Evolutionary conservation across 2,113 vertebrate genomes (phyloP).

Genomic region (Eublepharis macularius): DNA sequence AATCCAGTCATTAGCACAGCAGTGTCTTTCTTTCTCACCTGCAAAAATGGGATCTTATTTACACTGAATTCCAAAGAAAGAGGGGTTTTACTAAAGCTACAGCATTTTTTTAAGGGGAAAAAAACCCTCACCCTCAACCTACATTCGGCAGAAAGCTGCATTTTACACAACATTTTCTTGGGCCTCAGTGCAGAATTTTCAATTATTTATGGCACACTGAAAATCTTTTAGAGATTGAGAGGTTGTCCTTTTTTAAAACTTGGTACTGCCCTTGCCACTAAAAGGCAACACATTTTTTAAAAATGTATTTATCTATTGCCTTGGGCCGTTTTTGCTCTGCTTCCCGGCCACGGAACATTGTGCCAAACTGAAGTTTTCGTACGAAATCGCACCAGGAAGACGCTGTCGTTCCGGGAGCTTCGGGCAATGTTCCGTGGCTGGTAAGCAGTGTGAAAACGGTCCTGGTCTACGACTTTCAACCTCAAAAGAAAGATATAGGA

Average conservation of each 20-base stretch:
- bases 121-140: constrained; percentile 70
- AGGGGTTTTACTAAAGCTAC: constrained; percentile 70
- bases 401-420: too few relatives aligned
- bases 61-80: constrained; percentile 74
- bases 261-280: constrained; percentile 23
- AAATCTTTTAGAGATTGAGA: constrained; percentile 30
- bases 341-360: too few relatives aligned
- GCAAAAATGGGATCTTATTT: constrained; percentile 76
- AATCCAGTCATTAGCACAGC: constrained; percentile 80
- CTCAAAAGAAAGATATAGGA: background rate
- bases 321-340: too few relatives aligned
- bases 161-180: constrained; percentile 82
- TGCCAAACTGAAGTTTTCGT: too few relatives aligned
- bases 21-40: constrained; percentile 59
- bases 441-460: too few relatives aligned
- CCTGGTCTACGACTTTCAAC: too few relatives aligned
- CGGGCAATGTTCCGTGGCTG: too few relatives aligned
- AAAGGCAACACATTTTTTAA: constrained; percentile 10
- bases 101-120: constrained; percentile 19
- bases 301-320: background rate
- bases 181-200: constrained; percentile 61
- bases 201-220: constrained; percentile 30
- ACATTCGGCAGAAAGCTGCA: constrained; percentile 80
- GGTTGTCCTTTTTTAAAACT: constrained; percentile 11
- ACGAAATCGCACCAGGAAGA: too few relatives aligned